These are phyloP conservation scores for Papilio helenus DNA, from an alignment of 1,140 invertebrate species.

Conservation along the genomic window DNA sequence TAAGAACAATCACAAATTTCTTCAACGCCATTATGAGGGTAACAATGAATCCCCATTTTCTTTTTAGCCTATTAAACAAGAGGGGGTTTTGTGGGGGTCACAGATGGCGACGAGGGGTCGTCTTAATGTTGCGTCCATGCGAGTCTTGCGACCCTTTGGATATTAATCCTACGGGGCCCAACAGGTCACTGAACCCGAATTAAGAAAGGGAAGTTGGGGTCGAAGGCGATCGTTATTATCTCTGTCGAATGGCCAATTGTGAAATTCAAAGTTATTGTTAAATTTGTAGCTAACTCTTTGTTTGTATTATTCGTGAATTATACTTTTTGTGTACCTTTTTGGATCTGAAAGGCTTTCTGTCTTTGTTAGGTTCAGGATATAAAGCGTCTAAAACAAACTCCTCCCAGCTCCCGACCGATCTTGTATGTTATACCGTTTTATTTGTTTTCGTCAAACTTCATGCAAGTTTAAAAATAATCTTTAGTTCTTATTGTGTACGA, in stretches of 20 bases:
- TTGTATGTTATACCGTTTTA: constrained; percentile 71
- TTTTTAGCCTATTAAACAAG: constrained; percentile 43
- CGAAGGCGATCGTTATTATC: constrained; percentile 62
- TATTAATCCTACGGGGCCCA: constrained; percentile 74
- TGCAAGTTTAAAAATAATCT: constrained; percentile 37
- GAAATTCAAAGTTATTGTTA: not conserved
- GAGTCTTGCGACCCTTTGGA: constrained; percentile 74
- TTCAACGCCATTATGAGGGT: constrained; percentile 7
- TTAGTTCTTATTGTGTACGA: constrained; percentile 40
- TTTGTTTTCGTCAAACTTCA: constrained; percentile 60
- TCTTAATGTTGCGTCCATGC: constrained; percentile 78
- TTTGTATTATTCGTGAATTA: too few relatives aligned
- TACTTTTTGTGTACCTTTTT: too few relatives aligned
- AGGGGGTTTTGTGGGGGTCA: constrained; percentile 49
- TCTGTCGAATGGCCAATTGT: constrained; percentile 12
- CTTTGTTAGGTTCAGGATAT: constrained; percentile 42
- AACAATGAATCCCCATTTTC: constrained; percentile 36
- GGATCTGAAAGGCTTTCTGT: too few relatives aligned
- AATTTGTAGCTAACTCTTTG: not conserved
- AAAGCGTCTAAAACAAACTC: constrained; percentile 79
- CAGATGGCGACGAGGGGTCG: constrained; percentile 66
- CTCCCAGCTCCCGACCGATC: constrained; percentile 73
- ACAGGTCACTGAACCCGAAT: constrained; percentile 71
- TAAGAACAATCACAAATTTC: constrained; percentile 17
- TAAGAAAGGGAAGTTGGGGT: constrained; percentile 69